These are phyloP conservation scores for Agrypnia vestita DNA, from an alignment of 1,140 invertebrate species.

Conservation along the genomic window DNA sequence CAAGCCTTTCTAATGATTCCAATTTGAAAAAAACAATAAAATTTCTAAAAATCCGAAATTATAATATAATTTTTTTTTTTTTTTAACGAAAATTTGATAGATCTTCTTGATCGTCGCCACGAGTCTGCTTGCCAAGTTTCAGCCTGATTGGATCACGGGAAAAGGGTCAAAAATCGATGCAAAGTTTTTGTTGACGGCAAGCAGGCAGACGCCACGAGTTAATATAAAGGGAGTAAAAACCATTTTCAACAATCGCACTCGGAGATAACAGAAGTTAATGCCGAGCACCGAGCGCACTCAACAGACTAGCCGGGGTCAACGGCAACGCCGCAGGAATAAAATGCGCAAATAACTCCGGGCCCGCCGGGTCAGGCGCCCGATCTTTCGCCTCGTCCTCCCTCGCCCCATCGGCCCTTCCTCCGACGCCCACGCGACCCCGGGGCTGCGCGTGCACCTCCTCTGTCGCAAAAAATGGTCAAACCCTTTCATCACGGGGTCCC, in stretches of 20 bases:
- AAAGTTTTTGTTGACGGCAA: too few species aligned
- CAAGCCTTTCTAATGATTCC: too few species aligned
- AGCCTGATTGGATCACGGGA: too few species aligned
- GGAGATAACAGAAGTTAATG: not conserved
- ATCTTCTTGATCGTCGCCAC: too few species aligned
- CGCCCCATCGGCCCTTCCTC: not conserved
- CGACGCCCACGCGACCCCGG: not conserved
- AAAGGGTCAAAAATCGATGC: too few species aligned
- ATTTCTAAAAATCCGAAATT: too few species aligned
- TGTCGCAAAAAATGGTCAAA: not conserved
- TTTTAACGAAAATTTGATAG: too few species aligned
- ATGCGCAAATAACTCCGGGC: slow-evolving; percentile 10
- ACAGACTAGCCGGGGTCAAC: slow-evolving; percentile 10
- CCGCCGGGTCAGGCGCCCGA: slow-evolving; percentile 19
- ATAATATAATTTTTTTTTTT: too few species aligned
- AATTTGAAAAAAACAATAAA: too few species aligned
- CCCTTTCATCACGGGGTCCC: not conserved
- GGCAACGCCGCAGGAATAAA: slow-evolving; percentile 17
- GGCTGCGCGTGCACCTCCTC: not conserved
- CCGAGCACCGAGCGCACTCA: not conserved
- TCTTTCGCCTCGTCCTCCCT: not conserved
- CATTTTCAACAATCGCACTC: slow-evolving; percentile 4
- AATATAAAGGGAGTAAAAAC: too few species aligned
- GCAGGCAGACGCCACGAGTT: too few species aligned
- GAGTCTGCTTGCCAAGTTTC: too few species aligned